These are phyloP conservation scores for Agapornis canus DNA, from an alignment of 2,797 vertebrate genomes.

Conservation along the genomic window DNA sequence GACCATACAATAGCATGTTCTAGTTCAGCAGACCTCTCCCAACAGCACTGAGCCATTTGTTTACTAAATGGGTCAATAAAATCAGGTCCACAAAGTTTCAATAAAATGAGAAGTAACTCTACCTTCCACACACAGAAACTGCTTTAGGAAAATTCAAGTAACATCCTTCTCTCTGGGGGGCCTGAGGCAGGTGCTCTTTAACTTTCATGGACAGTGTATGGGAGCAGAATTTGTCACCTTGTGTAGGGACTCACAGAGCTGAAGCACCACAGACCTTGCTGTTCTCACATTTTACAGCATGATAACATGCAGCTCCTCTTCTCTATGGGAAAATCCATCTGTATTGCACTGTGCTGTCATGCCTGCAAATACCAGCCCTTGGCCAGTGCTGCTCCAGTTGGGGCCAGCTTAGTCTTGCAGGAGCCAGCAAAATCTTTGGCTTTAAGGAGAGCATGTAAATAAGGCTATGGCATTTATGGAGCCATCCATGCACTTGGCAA, in stretches of 20 bases:
- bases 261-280: rapidly evolving
- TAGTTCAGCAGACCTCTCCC: neutral
- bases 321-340: rapidly evolving
- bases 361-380: neutral
- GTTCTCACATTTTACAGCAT: rapidly evolving
- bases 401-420: neutral
- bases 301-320: rapidly evolving
- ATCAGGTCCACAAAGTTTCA: neutral
- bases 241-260: rapidly evolving
- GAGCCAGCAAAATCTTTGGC: neutral
- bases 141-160: neutral
- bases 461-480: neutral
- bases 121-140: neutral
- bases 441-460: neutral
- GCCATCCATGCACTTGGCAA: neutral
- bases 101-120: neutral
- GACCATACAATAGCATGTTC: neutral
- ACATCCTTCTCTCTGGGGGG: neutral
- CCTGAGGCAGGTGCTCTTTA: neutral
- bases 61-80: neutral
- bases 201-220: rapidly evolving
- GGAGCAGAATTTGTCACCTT: neutral
- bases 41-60: neutral
- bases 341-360: rapidly evolving
- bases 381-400: rapidly evolving